Evolutionary conservation across 2,113 vertebrate genomes (phyloP).

Genomic region (Chionomys nivalis): DNA sequence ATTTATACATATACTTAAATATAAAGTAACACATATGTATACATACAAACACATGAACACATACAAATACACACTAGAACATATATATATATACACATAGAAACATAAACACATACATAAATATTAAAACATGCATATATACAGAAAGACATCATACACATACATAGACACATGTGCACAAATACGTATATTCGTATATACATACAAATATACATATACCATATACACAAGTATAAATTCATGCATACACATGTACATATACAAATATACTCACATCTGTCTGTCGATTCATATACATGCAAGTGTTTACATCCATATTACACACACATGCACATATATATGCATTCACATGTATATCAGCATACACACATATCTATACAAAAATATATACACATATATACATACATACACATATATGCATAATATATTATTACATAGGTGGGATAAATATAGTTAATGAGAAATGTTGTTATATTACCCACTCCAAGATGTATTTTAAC

Average conservation of each 20-base stretch:
- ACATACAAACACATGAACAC: background rate
- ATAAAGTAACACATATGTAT: background rate
- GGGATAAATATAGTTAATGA: constrained; percentile 3
- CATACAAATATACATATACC: background rate
- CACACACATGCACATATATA: background rate
- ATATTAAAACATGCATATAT: too few species aligned
- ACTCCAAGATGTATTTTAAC: background rate
- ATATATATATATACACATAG: background rate
- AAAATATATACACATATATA: background rate
- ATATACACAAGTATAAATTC: background rate
- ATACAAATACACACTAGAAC: background rate
- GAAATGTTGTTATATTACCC: background rate
- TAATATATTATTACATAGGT: background rate
- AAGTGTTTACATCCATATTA: too few species aligned
- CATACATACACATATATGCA: background rate
- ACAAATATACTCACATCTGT: background rate
- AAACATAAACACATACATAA: background rate
- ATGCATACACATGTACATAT: background rate
- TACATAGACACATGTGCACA: background rate
- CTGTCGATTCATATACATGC: background rate
- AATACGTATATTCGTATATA: too few species aligned
- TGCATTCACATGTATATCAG: background rate
- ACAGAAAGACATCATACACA: background rate
- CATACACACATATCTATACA: background rate
- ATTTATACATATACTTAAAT: background rate